These are phyloP conservation scores for Drosophila meridiana DNA, from an alignment of 2,888 invertebrate species.

Conservation along the genomic window DNA sequence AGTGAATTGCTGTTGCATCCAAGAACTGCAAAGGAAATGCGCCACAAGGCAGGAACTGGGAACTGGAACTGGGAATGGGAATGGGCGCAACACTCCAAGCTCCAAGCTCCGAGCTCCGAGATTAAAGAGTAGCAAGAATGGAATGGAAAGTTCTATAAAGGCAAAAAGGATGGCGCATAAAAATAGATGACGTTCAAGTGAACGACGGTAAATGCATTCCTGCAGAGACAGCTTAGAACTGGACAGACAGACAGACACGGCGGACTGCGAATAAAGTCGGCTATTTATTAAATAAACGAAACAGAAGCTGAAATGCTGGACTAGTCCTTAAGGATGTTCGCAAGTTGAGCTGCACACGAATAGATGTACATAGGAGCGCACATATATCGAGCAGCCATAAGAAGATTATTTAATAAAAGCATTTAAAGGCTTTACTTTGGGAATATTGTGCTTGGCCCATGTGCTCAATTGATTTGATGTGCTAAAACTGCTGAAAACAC, in stretches of 20 bases:
- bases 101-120: constrained; percentile 29
- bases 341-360: neutral
- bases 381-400: neutral
- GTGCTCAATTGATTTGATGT: neutral
- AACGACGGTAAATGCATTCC: constrained; percentile 57
- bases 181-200: constrained; percentile 49
- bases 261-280: constrained; percentile 16
- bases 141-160: constrained; percentile 19
- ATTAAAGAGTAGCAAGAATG: constrained; percentile 57
- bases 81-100: constrained; percentile 26
- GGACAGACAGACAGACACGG: constrained; percentile 8
- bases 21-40: constrained; percentile 60
- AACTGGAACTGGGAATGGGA: constrained; percentile 19
- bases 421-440: constrained; percentile 11
- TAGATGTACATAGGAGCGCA: neutral
- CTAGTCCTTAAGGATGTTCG: neutral
- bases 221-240: constrained; percentile 35
- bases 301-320: constrained; percentile 21
- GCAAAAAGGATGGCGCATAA: constrained; percentile 41
- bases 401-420: constrained; percentile 8
- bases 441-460: constrained; percentile 3
- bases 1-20: constrained; percentile 74
- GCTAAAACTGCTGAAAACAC: neutral
- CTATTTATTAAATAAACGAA: constrained; percentile 55
- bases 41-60: constrained; percentile 31